Base-by-base conservation (phyloP, 2,888 invertebrate genomes). In the Erebia ligea region DNA sequence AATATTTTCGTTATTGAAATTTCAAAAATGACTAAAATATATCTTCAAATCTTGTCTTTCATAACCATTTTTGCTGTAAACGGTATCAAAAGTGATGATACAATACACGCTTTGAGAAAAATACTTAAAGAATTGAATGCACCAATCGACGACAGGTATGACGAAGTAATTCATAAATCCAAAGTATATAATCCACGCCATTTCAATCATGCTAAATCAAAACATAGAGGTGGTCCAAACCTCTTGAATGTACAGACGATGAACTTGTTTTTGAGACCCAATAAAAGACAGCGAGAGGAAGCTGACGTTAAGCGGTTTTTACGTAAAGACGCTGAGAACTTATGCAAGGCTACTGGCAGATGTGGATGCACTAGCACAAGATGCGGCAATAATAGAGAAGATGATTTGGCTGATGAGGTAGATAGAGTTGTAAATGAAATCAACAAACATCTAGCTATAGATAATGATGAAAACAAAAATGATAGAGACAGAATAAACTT, bases 341-440 rank as follows among this genome's bases (percentile, higher is more conserved):
- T 68, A 11, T 79, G 79, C 63, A 54, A 59, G 17, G 67, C 68
- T 21, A 73, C 65, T n/a, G 78, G 75, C 10, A 72, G 76, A 63
- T 79, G 79, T 70, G 79, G 76, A 1, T 74, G 77, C 48, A 52
- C 66, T 2, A 72, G 76, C 11, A 11, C 54, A 9, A 68, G 73
- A 13, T 78, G 78, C 59, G 68, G 71, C n/a, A 45, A 2, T 13
- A 63, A 3, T 15, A 34, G 57, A 40, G 61, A 66, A 68, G 59
- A 75, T 25, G 67, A 71, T 34, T 67, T 77, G 10, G 69, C 69
- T 9, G 67, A 76, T 34, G 76, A 80, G 52, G 70, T 84, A 13
- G 69, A 72, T 34, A 74, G 77, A 63, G 67, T 77, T 8, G 68
- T 69, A 8, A 68, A 76, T 21, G 76, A 80, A 59, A 71, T 84